These are phyloP conservation scores for Syrrhaptes paradoxus DNA, from an alignment of 2,113 vertebrate species.

Conservation along the genomic window DNA sequence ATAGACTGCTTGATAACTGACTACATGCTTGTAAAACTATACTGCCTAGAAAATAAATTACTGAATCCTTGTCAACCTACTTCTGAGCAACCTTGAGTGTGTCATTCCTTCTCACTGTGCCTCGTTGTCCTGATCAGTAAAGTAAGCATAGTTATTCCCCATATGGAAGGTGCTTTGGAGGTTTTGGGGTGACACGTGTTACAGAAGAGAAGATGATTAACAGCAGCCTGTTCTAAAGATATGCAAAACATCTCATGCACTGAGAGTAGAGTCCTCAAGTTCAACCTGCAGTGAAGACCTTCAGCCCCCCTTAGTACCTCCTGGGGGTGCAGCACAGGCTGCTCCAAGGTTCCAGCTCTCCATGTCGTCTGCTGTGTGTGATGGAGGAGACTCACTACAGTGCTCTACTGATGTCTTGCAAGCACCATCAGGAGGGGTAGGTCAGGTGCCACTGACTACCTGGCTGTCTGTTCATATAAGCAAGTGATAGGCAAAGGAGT, in stretches of 20 bases:
- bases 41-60: background rate
- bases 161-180: background rate
- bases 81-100: background rate
- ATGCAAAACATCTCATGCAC: accelerated
- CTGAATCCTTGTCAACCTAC: background rate
- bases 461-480: background rate
- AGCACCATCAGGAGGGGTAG: background rate
- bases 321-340: background rate
- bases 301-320: background rate
- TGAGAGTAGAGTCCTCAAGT: background rate
- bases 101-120: background rate
- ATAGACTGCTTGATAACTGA: background rate
- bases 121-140: background rate
- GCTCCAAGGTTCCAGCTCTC: accelerated
- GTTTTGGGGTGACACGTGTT: accelerated
- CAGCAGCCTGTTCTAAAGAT: background rate
- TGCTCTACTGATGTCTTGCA: accelerated
- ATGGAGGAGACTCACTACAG: accelerated
- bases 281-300: background rate
- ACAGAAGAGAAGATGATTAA: background rate
- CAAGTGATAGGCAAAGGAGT: background rate
- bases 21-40: background rate
- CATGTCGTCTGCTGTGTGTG: background rate
- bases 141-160: background rate
- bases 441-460: background rate